Base-by-base conservation (phyloP, 2,888 invertebrate species). In the Pterostichus madidus region DNA sequence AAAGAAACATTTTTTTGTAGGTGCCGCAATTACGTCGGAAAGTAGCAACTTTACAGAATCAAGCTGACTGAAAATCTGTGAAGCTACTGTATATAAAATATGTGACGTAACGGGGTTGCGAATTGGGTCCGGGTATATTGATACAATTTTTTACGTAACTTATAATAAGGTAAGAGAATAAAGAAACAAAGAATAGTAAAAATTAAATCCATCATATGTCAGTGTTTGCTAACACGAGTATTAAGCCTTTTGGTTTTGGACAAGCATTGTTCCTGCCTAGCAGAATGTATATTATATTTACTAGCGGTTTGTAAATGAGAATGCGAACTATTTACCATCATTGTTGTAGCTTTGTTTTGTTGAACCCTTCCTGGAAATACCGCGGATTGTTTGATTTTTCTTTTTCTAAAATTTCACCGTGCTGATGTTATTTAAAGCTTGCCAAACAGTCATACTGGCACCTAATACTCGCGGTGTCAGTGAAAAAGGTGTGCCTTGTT, bases 201-300 rank as follows among this genome's bases (percentile, higher is more conserved):
- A 15, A 46, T 73, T 73, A 73, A 73, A 73, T 73, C 31, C 73
- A 73, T 73, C 49, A 73, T 73, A 73, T 46, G 24, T 73, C 73
- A 73, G 24, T 10, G 31, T 17, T 11, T 24, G 44, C 24, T 73
- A 73, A 68, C 59, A 68, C 59, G 31, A 35, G 39, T 56, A 59
- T 59, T 64, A 13, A 13, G 8, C 56, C 13, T 13, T 56, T 56
- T 56, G 56, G 56, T 56, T 56, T 56, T 56, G 56, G 56, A 39
- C 39, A 56, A 24, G 56, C 56, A 17, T 11, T 59, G 59, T 59
- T 59, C 53, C 59, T 59, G 49, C 17, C 59, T 59, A 59, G 59
- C 11, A 59, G 17, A 53, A 53, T 53, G 53, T 53, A 53, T 13
- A 7, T 59, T 59, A 39, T 39, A 39, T 39, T 39, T 39, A 39